Percentiles rank a stretch among this genome's conserved stretches.
phyloP scores from a whole-genome alignment of 2,888 invertebrate species.

The Cataglyphis livida region DNA sequence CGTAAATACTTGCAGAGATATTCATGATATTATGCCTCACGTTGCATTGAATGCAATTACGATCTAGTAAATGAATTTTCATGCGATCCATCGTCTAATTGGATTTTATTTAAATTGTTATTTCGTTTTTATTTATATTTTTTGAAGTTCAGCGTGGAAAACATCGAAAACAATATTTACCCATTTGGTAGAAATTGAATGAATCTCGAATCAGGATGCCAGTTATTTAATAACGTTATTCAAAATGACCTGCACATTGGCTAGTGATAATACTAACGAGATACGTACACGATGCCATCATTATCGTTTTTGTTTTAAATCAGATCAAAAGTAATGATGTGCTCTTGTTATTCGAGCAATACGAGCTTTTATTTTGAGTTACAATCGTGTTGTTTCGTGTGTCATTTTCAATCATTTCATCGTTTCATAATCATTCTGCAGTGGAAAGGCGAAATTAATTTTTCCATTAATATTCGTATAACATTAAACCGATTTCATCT shows the following conservation, averaged over 20 bases:
- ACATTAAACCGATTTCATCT: slow-evolving; percentile 15
- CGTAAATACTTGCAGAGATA: slow-evolving; percentile 58
- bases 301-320: slow-evolving; percentile 46
- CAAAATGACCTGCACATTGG: slow-evolving; percentile 29
- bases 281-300: slow-evolving; percentile 18
- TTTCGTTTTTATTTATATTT: slow-evolving; percentile 57
- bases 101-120: slow-evolving; percentile 70
- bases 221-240: slow-evolving; percentile 63
- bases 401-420: slow-evolving; percentile 14
- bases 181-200: slow-evolving; percentile 45
- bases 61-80: slow-evolving; percentile 66
- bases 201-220: slow-evolving; percentile 42
- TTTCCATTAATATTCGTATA: slow-evolving; percentile 15
- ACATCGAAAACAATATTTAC: slow-evolving; percentile 62
- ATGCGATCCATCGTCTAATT: slow-evolving; percentile 61
- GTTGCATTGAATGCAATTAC: slow-evolving; percentile 65
- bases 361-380: slow-evolving; percentile 32
- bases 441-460: slow-evolving; percentile 26
- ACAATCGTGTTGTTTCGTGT: background rate
- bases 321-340: slow-evolving; percentile 3
- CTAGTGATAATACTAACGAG: slow-evolving; percentile 22
- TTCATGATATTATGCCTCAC: background rate
- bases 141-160: slow-evolving; percentile 12
- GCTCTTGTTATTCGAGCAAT: slow-evolving; percentile 14
- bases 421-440: slow-evolving; percentile 32